phyloP scores from a whole-genome alignment of 2,888 invertebrate genomes.

The Portevinia maculata region DNA sequence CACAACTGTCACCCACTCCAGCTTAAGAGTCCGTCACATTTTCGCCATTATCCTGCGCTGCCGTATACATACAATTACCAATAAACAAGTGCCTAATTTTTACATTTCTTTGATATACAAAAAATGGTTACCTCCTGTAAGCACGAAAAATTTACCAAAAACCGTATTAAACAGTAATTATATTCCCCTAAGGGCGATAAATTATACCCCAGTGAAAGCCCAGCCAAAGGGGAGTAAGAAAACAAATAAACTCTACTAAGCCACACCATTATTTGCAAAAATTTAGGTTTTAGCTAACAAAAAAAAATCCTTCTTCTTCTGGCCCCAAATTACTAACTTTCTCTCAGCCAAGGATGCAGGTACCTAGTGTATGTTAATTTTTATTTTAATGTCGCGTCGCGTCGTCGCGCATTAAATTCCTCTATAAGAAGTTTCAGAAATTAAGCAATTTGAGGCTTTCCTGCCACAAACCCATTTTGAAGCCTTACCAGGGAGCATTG shows the following conservation, averaged over 20 bases:
- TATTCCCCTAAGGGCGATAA: conserved; percentile 48
- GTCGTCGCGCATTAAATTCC: conserved; percentile 24
- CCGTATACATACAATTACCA: conserved; percentile 39
- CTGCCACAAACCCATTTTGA: conserved; percentile 29
- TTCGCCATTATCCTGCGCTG: neutral
- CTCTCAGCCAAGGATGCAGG: neutral
- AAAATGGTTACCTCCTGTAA: neutral
- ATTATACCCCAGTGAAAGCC: conserved; percentile 13
- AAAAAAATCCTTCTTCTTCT: neutral
- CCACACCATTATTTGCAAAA: conserved; percentile 19
- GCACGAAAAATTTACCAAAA: neutral
- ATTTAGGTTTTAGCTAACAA: neutral
- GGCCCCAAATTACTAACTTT: neutral
- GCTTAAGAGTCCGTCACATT: conserved; percentile 23
- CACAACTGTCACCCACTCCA: neutral
- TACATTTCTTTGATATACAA: conserved; percentile 38
- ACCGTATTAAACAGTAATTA: conserved; percentile 58
- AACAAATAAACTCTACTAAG: conserved; percentile 28
- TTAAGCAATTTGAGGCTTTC: conserved; percentile 43
- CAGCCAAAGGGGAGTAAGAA: neutral
- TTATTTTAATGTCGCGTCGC: neutral
- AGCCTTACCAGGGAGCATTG: conserved; percentile 6
- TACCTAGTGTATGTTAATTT: neutral
- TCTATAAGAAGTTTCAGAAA: conserved; percentile 23
- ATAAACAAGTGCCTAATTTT: conserved; percentile 31